A percentile compares a stretch with the other conserved stretches of the same genome.
These are phyloP conservation scores for Heterodera schachtii DNA, from an alignment of 1,140 invertebrate genomes.

Conservation along the genomic window DNA sequence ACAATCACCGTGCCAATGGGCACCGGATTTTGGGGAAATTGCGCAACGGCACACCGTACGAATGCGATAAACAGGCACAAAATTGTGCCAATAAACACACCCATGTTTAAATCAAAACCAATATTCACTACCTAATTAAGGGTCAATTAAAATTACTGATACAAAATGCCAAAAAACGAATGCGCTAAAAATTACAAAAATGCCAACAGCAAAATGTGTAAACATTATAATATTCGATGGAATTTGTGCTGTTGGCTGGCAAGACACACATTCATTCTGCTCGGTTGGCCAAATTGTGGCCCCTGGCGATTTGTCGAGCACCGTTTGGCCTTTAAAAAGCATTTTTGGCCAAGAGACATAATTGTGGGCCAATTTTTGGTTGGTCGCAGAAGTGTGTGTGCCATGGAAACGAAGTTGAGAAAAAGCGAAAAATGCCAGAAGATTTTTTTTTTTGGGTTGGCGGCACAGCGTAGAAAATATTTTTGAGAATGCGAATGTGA, in stretches of 20 bases:
- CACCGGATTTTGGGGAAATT: neutral
- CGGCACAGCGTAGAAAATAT: neutral
- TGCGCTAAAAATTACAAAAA: no score
- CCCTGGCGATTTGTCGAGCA: neutral
- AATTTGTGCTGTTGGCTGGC: neutral
- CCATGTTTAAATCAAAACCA: no score
- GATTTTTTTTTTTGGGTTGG: no score
- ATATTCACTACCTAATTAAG: no score
- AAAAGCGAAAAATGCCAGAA: no score
- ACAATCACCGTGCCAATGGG: constrained; percentile 13
- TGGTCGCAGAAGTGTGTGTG: neutral
- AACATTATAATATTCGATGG: no score
- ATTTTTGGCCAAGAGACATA: neutral
- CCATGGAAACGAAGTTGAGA: neutral
- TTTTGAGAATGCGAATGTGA: neutral
- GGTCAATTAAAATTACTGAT: no score
- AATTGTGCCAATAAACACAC: no score
- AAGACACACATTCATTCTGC: neutral
- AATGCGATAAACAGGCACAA: neutral
- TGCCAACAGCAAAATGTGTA: no score
- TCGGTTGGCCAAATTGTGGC: constrained; percentile 1
- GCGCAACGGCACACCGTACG: neutral
- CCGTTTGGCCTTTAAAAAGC: neutral
- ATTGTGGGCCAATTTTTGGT: neutral
- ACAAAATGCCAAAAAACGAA: no score